These are phyloP conservation scores for Ondatra zibethicus DNA, from an alignment of 2,113 vertebrate species.

Conservation along the genomic window DNA sequence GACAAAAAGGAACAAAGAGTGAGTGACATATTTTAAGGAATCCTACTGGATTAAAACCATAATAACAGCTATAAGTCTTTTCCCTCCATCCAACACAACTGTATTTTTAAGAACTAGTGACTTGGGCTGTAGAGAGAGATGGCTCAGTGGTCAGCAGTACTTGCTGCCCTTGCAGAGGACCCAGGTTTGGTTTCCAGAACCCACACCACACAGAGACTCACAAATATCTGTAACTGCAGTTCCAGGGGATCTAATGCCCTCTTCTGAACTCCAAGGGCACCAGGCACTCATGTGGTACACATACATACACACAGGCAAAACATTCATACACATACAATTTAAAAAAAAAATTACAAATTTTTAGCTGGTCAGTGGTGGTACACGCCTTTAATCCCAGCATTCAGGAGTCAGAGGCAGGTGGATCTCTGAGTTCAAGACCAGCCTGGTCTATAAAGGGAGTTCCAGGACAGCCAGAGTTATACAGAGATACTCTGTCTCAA, in stretches of 20 bases:
- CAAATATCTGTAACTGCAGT: background rate
- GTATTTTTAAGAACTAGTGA: background rate
- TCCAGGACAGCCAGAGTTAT: background rate
- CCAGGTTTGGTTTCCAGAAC: background rate
- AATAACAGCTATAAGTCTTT: background rate
- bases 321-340: background rate
- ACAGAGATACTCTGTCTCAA: background rate
- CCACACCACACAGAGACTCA: background rate
- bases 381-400: background rate
- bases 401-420: background rate
- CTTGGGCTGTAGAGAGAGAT: background rate
- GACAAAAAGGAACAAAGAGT: constrained; percentile 54
- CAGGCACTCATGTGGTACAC: background rate
- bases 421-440: background rate
- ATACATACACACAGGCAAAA: background rate
- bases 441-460: background rate
- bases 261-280: background rate
- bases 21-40: background rate
- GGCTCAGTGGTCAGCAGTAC: background rate
- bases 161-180: background rate
- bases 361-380: background rate
- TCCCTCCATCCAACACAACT: background rate
- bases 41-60: background rate
- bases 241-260: background rate
- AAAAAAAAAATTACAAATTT: background rate